Conservation (phyloP, 2,113 vertebrate genomes). For the Carassius carassius region DNA sequence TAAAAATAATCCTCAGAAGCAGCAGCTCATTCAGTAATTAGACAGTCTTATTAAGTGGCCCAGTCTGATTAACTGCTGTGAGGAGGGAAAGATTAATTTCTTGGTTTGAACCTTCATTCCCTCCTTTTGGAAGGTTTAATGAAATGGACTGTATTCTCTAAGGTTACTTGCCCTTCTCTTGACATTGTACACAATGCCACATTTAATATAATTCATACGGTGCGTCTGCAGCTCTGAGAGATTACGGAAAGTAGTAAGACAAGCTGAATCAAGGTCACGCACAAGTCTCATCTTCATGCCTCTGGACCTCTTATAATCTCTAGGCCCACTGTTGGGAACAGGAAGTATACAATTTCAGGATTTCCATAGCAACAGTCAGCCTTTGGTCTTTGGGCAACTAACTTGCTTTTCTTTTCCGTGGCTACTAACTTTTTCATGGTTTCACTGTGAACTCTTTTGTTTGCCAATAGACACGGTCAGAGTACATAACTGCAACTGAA, state of each 20-base stretch:
- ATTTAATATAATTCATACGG: constrained; percentile 13
- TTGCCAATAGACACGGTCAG: constrained; percentile 32
- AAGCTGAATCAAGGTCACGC: not conserved
- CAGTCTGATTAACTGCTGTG: constrained; percentile 20
- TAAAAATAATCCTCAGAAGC: constrained; percentile 9
- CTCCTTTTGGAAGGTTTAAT: not conserved
- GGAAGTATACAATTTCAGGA: constrained; percentile 78
- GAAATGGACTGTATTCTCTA: not conserved
- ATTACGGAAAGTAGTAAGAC: constrained; percentile 4
- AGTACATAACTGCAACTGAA: constrained; percentile 30
- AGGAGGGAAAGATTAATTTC: not conserved
- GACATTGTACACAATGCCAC: not conserved
- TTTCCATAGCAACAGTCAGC: constrained; percentile 67
- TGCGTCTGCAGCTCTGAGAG: not conserved
- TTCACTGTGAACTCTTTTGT: constrained; percentile 43
- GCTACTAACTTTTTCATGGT: not conserved
- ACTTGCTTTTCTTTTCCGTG: constrained; percentile 25
- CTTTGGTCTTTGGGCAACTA: constrained; percentile 58
- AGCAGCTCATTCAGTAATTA: constrained; percentile 40
- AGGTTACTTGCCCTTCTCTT: not conserved
- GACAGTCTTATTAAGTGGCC: constrained; percentile 28
- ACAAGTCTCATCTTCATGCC: not conserved
- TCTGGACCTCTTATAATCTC: constrained; percentile 64
- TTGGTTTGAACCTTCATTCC: not conserved
- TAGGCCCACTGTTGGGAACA: constrained; percentile 63